These are phyloP conservation scores for Lucinisca nassula DNA, from an alignment of 2,888 invertebrate species.

Conservation along the genomic window DNA sequence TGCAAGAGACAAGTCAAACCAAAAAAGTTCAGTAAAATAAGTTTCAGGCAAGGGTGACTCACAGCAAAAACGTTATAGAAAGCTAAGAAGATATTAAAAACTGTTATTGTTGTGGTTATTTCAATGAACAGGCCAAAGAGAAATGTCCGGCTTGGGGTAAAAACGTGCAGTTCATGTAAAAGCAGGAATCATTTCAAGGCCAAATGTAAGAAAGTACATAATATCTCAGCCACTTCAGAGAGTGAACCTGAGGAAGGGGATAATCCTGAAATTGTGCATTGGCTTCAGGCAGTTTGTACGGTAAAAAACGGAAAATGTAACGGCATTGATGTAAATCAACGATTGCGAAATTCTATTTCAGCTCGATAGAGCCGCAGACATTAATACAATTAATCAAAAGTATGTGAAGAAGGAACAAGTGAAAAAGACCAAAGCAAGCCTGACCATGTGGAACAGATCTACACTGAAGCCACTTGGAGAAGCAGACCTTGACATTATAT, in stretches of 20 bases:
- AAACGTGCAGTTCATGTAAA: conserved; percentile 47
- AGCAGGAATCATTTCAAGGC: conserved; percentile 59
- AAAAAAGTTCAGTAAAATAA: background rate
- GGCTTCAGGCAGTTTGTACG: background rate
- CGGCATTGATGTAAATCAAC: conserved; percentile 28
- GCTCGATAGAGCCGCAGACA: conserved; percentile 32
- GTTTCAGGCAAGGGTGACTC: background rate
- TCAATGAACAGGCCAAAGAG: conserved; percentile 46
- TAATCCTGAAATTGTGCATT: conserved; percentile 3
- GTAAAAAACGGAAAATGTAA: background rate
- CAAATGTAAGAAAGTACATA: conserved; percentile 25
- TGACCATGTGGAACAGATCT: conserved; percentile 49
- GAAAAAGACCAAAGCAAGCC: background rate
- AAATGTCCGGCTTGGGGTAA: conserved; percentile 68
- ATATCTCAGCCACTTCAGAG: background rate
- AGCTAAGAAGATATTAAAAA: background rate
- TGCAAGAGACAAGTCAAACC: background rate
- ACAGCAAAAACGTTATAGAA: background rate
- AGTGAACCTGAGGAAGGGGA: background rate
- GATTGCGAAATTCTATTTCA: conserved; percentile 38
- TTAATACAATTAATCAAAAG: conserved; percentile 38
- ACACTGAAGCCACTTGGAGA: conserved; percentile 37
- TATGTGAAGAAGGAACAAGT: conserved; percentile 20
- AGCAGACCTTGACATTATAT: conserved; percentile 13
- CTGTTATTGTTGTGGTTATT: conserved; percentile 57